These are phyloP conservation scores for Oreohelix idahoensis DNA, from an alignment of 1,140 invertebrate species.

Conservation along the genomic window DNA sequence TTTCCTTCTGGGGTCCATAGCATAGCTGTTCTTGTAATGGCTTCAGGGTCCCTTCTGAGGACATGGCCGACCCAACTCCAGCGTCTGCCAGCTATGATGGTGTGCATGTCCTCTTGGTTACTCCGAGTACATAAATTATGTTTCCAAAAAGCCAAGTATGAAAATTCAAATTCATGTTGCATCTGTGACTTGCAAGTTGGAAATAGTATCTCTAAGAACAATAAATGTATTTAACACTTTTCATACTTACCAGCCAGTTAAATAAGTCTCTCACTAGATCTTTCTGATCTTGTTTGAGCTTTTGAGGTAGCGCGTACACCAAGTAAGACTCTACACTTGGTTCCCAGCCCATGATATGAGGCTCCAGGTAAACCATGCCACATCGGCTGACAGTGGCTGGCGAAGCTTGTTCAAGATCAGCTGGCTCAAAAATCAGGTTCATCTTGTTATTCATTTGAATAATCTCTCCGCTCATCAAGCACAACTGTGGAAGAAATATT, in stretches of 20 bases:
- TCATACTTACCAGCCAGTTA: slow-evolving; percentile 56
- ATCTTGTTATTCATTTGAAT: slow-evolving; percentile 75
- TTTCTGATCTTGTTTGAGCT: slow-evolving; percentile 55
- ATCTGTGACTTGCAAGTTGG: too few relatives aligned
- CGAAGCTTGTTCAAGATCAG: slow-evolving; percentile 77
- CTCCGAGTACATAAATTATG: too few relatives aligned
- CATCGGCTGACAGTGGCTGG: slow-evolving; percentile 76
- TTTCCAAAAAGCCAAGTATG: too few relatives aligned
- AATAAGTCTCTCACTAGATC: slow-evolving; percentile 59
- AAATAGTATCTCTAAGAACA: too few relatives aligned
- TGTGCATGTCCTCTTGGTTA: too few relatives aligned
- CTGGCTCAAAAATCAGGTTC: slow-evolving; percentile 75
- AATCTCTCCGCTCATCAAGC: slow-evolving; percentile 75
- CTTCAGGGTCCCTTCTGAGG: too few relatives aligned
- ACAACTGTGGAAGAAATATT: slow-evolving; percentile 63
- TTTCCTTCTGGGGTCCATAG: too few relatives aligned
- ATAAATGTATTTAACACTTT: slow-evolving; percentile 66
- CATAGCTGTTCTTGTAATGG: too few relatives aligned
- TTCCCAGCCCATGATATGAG: slow-evolving; percentile 73
- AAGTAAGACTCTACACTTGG: slow-evolving; percentile 73
- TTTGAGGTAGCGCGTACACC: slow-evolving; percentile 69
- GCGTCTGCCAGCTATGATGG: too few relatives aligned
- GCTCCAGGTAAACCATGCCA: slow-evolving; percentile 75
- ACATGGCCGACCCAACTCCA: too few relatives aligned
- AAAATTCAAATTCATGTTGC: too few relatives aligned